phyloP scores from a whole-genome alignment of 2,888 invertebrate species.

The Neoascia interrupta region DNA sequence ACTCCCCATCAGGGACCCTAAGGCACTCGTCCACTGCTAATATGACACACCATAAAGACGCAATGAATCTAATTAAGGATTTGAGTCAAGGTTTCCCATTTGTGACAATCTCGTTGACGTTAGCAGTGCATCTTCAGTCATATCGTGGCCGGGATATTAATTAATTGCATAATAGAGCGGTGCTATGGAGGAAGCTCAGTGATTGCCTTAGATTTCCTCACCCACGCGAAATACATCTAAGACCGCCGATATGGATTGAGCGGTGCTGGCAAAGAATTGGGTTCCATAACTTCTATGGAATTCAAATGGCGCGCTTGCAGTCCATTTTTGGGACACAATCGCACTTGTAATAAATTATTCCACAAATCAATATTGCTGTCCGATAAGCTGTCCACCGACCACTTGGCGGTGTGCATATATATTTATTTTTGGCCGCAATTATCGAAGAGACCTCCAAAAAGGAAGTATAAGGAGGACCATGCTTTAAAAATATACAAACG shows the following conservation, averaged over 20 bases:
- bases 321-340: constrained; percentile 59
- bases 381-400: constrained; percentile 26
- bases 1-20: constrained; percentile 19
- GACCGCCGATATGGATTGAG: constrained; percentile 2
- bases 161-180: constrained; percentile 61
- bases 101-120: constrained; percentile 35
- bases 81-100: constrained; percentile 68
- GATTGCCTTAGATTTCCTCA: constrained; percentile 33
- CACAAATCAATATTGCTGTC: constrained; percentile 56
- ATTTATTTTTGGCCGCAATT: constrained; percentile 31
- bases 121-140: constrained; percentile 35
- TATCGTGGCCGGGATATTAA: constrained; percentile 59
- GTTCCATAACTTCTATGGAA: constrained; percentile 50
- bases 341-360: constrained; percentile 63
- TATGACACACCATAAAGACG: constrained; percentile 1
- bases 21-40: constrained; percentile 16
- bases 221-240: constrained; percentile 8
- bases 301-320: constrained; percentile 43
- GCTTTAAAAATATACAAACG: constrained; percentile 35
- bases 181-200: constrained; percentile 10
- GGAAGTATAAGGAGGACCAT: constrained; percentile 29
- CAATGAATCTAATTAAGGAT: constrained; percentile 67
- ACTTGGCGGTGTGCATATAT: constrained; percentile 13
- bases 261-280: constrained; percentile 3
- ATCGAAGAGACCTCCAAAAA: constrained; percentile 34